phyloP scores from a whole-genome alignment of 2,113 vertebrate species.

The Dendrocopos noguchii region DNA sequence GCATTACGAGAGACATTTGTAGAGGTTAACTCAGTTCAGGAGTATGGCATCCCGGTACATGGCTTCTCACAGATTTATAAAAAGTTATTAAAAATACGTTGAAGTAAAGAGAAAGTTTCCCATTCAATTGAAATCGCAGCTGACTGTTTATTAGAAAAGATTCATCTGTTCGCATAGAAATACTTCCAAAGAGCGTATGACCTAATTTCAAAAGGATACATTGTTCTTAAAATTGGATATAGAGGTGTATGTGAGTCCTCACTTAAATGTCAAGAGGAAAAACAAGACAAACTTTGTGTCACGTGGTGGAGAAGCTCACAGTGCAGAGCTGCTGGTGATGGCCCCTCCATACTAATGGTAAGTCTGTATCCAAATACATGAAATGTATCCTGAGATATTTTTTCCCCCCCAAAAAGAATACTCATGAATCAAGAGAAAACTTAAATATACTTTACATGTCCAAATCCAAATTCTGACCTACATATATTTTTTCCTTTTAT shows the following conservation, averaged over 20 bases:
- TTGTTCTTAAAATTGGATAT: background rate
- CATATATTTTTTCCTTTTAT: background rate
- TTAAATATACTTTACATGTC: background rate
- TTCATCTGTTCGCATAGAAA: background rate
- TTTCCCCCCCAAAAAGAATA: background rate
- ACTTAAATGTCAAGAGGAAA: background rate
- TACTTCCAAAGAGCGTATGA: background rate
- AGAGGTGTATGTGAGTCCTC: background rate
- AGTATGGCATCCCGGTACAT: background rate
- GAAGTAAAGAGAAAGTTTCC: background rate
- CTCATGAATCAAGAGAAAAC: background rate
- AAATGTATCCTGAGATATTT: background rate
- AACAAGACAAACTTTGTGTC: background rate
- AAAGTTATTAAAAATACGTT: background rate
- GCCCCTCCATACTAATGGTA: accelerated
- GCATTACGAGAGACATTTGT: background rate
- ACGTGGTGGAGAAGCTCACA: background rate
- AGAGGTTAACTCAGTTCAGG: background rate
- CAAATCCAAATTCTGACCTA: background rate
- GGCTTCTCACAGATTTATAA: background rate
- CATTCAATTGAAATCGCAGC: background rate
- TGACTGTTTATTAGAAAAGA: background rate
- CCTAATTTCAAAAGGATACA: background rate
- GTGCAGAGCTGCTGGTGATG: background rate
- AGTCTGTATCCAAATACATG: background rate